A percentile compares a stretch with the other conserved stretches of the same genome.
These are phyloP conservation scores for Lagopus leucura DNA, from an alignment of 2,113 vertebrate genomes.

Conservation along the genomic window DNA sequence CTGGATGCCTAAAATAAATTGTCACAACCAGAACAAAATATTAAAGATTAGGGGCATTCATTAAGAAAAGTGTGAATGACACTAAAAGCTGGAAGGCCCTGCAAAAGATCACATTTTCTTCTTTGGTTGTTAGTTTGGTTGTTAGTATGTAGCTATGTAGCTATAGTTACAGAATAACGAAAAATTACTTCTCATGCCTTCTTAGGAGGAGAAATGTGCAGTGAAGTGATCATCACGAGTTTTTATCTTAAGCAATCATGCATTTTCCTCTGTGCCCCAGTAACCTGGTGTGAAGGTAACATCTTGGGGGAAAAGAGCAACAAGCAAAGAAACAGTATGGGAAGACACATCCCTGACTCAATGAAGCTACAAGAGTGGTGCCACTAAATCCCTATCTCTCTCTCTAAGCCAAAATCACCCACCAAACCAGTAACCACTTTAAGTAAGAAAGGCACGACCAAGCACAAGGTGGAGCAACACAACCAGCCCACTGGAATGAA, in stretches of 20 bases:
- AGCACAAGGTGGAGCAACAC: neutral
- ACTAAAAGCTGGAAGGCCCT: neutral
- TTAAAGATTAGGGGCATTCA: neutral
- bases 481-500: rapidly evolving
- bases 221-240: rapidly evolving
- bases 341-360: neutral
- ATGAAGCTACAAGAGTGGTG: neutral
- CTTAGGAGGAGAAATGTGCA: rapidly evolving
- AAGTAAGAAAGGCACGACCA: neutral
- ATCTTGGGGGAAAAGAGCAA: neutral
- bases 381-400: neutral
- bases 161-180: neutral
- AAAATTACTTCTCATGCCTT: neutral
- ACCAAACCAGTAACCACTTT: neutral
- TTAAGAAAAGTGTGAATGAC: neutral
- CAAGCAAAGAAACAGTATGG: neutral
- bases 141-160: rapidly evolving
- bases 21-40: neutral
- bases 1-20: neutral
- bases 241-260: neutral
- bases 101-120: neutral
- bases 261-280: neutral
- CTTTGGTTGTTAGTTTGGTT: neutral
- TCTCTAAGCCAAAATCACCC: neutral
- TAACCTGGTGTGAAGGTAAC: neutral